Conservation (phyloP, 2,888 invertebrate genomes). For the Nysson spinosus region DNA sequence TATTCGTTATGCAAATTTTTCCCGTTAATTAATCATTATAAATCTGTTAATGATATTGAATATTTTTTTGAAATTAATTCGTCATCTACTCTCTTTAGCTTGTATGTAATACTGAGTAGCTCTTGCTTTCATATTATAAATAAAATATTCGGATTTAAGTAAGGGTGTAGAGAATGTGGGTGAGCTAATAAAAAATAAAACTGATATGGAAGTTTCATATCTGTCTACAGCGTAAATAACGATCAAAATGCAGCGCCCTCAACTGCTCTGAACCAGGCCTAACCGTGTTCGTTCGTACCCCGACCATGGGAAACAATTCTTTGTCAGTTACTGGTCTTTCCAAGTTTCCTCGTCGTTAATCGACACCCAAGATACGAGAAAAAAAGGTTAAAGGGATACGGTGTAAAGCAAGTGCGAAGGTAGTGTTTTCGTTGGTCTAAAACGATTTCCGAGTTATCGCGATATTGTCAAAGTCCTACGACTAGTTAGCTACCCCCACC, state of each 20-base stretch:
- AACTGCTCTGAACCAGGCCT: conserved; percentile 51
- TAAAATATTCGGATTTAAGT: too few species aligned
- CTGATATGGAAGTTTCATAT: conserved; percentile 18
- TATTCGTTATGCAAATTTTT: too few species aligned
- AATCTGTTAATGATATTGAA: too few species aligned
- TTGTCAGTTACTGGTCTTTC: conserved; percentile 32
- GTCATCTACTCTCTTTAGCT: too few species aligned
- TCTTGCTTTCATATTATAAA: neutral
- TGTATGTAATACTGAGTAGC: too few species aligned
- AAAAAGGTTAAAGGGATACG: conserved; percentile 19
- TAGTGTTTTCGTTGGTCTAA: conserved; percentile 15
- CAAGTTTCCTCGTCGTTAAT: conserved; percentile 20
- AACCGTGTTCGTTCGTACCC: conserved; percentile 56
- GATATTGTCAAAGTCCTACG: conserved; percentile 28
- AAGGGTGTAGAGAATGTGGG: too few species aligned
- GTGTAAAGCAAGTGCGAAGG: conserved; percentile 36
- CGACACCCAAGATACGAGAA: conserved; percentile 11
- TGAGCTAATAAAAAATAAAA: neutral
- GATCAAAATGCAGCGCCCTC: conserved; percentile 36
- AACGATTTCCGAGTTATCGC: neutral
- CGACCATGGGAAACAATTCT: conserved; percentile 48
- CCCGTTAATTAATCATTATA: too few species aligned
- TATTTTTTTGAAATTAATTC: too few species aligned
- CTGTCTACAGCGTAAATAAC: conserved; percentile 14
- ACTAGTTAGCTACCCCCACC: conserved; percentile 26